A percentile compares a stretch with the other conserved stretches of the same genome.
Conservation (phyloP, 2,888 invertebrate genomes). For the Mechanitis mazaeus region DNA sequence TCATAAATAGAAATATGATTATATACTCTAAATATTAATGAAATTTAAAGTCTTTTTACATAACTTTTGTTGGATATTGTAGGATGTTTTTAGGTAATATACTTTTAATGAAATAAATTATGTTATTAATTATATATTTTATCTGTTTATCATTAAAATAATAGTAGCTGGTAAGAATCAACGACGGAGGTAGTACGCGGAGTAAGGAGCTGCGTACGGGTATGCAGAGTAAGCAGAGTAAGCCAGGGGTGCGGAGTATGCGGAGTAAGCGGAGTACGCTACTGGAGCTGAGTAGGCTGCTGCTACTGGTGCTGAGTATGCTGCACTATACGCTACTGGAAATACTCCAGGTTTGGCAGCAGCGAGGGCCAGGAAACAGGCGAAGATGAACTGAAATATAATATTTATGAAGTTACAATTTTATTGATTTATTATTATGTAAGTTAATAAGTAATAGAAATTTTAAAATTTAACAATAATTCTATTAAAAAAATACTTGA, state of each 20-base stretch:
- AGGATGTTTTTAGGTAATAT: too few relatives aligned
- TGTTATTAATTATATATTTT: background rate
- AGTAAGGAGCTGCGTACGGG: conserved; percentile 35
- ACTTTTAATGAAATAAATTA: too few relatives aligned
- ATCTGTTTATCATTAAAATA: conserved; percentile 1
- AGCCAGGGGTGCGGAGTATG: conserved; percentile 29
- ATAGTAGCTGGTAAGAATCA: conserved; percentile 17
- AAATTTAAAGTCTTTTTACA: too few relatives aligned
- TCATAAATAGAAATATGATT: too few relatives aligned
- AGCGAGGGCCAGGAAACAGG: conserved; percentile 68
- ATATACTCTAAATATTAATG: too few relatives aligned
- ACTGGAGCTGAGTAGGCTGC: conserved; percentile 49
- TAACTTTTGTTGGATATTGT: too few relatives aligned
- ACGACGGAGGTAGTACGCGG: conserved; percentile 36
- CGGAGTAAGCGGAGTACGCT: conserved; percentile 45
- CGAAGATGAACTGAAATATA: conserved; percentile 58
- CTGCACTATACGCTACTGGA: conserved; percentile 49
- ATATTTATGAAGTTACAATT: conserved; percentile 11
- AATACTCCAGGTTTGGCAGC: conserved; percentile 59
- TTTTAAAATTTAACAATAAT: background rate
- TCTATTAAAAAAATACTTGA: too few relatives aligned
- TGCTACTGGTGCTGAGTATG: conserved; percentile 41
- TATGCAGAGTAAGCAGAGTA: conserved; percentile 55
- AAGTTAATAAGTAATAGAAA: background rate
- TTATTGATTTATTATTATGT: background rate